Evolutionary conservation across 2,113 vertebrate species (phyloP).

Genomic region (Amphiprion ocellaris): DNA sequence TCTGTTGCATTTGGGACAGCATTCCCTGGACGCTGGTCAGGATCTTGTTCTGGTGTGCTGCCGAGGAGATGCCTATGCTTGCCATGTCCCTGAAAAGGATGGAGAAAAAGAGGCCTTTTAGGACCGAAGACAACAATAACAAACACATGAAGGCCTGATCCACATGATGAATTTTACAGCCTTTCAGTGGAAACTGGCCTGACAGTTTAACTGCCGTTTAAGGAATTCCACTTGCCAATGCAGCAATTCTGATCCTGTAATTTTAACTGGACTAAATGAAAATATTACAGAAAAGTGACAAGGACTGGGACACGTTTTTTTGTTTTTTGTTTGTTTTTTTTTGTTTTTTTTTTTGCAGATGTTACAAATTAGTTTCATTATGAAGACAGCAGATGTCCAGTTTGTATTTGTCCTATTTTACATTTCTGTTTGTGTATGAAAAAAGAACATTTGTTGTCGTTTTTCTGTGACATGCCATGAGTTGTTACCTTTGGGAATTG

Average conservation of each 20-base stretch:
- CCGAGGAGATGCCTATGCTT: slow-evolving; percentile 92
- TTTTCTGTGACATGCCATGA: too few species aligned
- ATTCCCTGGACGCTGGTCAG: slow-evolving; percentile 94
- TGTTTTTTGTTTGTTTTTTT: too few species aligned
- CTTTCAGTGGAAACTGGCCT: slow-evolving; percentile 25
- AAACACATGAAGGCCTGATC: slow-evolving; percentile 34
- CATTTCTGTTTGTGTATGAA: too few species aligned
- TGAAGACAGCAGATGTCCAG: too few species aligned
- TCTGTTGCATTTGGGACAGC: slow-evolving; percentile 96
- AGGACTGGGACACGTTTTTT: too few species aligned
- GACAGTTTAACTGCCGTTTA: slow-evolving; percentile 53
- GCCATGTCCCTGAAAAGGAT: slow-evolving; percentile 89
- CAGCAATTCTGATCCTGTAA: slow-evolving; percentile 32
- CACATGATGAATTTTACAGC: slow-evolving; percentile 63
- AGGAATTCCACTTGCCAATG: slow-evolving; percentile 37
- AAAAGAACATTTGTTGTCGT: too few species aligned
- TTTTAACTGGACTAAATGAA: slow-evolving; percentile 24
- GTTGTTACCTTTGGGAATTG: too few species aligned
- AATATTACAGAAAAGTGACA: background rate
- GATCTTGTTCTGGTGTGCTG: slow-evolving; percentile 95
- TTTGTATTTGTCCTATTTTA: too few species aligned
- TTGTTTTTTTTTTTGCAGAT: too few species aligned
- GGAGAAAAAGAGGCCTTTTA: slow-evolving; percentile 42
- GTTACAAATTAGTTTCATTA: too few species aligned
- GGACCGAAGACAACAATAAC: slow-evolving; percentile 54